Conservation (phyloP, 2,888 invertebrate genomes). For the Drosophila niveifrons region DNA sequence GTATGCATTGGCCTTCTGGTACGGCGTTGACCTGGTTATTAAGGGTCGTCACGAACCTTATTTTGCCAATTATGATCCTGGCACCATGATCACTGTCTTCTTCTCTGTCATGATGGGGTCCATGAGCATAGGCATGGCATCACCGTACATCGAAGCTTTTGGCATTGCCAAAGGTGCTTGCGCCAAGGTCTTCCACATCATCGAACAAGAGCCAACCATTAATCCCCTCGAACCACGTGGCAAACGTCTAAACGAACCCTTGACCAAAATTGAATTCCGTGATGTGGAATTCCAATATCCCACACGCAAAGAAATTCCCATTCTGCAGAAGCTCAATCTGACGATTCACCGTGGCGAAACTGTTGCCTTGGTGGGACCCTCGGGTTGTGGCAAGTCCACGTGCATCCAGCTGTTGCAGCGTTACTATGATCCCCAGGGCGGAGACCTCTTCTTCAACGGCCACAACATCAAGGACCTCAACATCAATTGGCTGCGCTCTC, state of each 20-base stretch:
- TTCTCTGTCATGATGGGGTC: constrained; percentile 85
- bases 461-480: constrained; percentile 90
- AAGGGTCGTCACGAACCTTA: constrained; percentile 86
- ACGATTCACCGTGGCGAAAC: constrained; percentile 90
- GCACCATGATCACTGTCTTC: constrained; percentile 89
- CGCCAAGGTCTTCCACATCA: constrained; percentile 90
- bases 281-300: constrained; percentile 93
- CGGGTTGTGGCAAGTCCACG: constrained; percentile 93
- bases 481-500: constrained; percentile 91
- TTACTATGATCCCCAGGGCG: constrained; percentile 90
- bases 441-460: constrained; percentile 89
- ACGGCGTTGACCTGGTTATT: constrained; percentile 89
- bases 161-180: constrained; percentile 93
- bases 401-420: constrained; percentile 90
- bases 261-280: constrained; percentile 90
- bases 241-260: constrained; percentile 86
- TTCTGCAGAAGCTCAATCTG: constrained; percentile 87
- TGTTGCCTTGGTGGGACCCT: constrained; percentile 90
- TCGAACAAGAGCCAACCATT: constrained; percentile 91
- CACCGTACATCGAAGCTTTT: constrained; percentile 93
- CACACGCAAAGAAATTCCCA: constrained; percentile 89
- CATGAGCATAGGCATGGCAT: constrained; percentile 92
- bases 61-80: constrained; percentile 87
- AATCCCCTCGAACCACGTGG: constrained; percentile 90
- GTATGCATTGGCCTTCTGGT: constrained; percentile 94